Conservation (phyloP, 2,888 invertebrate species). For the Aricia artaxerxes region DNA sequence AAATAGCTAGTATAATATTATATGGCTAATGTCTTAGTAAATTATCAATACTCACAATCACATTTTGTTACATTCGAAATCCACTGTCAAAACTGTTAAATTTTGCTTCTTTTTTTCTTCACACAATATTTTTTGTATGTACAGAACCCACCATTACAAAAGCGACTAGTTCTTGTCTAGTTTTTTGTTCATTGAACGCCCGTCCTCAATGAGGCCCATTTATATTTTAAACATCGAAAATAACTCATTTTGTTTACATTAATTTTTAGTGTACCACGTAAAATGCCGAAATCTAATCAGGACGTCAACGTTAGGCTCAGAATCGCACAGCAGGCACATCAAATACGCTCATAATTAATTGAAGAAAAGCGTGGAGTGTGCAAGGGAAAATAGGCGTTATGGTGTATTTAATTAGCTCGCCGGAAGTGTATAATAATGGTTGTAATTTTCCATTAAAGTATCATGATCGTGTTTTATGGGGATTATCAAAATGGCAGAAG, state of each 20-base stretch:
- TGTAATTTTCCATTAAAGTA: constrained; percentile 17
- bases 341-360: not conserved
- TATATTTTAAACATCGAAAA: constrained; percentile 69
- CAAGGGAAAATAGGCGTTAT: not conserved
- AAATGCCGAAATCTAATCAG: constrained; percentile 67
- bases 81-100: too few relatives aligned
- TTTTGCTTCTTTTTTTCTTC: too few relatives aligned
- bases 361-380: not conserved
- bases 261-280: constrained; percentile 66
- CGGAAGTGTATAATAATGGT: constrained; percentile 13
- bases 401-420: not conserved
- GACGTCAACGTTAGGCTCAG: not conserved
- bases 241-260: constrained; percentile 71
- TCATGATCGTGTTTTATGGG: not conserved
- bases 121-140: not conserved
- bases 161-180: not conserved
- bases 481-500: not conserved
- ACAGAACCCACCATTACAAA: not conserved
- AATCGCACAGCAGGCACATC: not conserved
- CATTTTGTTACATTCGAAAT: too few relatives aligned
- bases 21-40: too few relatives aligned
- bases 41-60: too few relatives aligned
- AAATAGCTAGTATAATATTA: too few relatives aligned
- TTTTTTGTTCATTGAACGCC: constrained; percentile 66
- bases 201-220: constrained; percentile 75